These are phyloP conservation scores for Neoascia interrupta DNA, from an alignment of 2,888 invertebrate species.

Conservation along the genomic window DNA sequence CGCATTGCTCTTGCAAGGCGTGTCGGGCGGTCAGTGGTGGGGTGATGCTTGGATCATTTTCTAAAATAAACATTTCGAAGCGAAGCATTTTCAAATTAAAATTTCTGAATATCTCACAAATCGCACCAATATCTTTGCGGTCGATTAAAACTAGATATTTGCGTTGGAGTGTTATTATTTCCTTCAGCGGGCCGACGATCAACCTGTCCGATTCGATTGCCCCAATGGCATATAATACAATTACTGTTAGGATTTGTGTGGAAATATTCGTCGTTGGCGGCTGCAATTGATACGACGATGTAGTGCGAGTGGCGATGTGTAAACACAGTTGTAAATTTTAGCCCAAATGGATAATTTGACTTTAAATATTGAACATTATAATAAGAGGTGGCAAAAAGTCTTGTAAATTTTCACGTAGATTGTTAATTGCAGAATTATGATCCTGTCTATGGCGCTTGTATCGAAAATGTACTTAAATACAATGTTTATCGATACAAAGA, in stretches of 20 bases:
- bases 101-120: neutral
- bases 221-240: conserved; percentile 35
- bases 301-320: conserved; percentile 32
- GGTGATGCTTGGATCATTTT: conserved; percentile 20
- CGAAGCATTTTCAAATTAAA: conserved; percentile 1
- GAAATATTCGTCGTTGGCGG: conserved; percentile 12
- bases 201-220: conserved; percentile 33
- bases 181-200: conserved; percentile 14
- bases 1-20: too few relatives aligned
- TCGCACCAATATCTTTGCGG: neutral
- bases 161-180: conserved; percentile 9
- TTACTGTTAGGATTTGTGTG: conserved; percentile 18
- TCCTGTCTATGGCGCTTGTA: too few relatives aligned
- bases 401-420: too few relatives aligned
- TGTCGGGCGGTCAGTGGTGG: too few relatives aligned
- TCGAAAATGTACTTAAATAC: too few relatives aligned
- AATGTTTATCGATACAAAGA: too few relatives aligned
- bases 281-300: conserved; percentile 17
- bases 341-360: conserved; percentile 6
- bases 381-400: too few relatives aligned
- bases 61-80: conserved; percentile 30
- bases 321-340: conserved; percentile 49
- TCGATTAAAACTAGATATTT: conserved; percentile 3
- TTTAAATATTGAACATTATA: too few relatives aligned
- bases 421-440: too few relatives aligned